Base-by-base conservation (phyloP, 2,888 invertebrate genomes). In the Xanthorhoe spadicearia region DNA sequence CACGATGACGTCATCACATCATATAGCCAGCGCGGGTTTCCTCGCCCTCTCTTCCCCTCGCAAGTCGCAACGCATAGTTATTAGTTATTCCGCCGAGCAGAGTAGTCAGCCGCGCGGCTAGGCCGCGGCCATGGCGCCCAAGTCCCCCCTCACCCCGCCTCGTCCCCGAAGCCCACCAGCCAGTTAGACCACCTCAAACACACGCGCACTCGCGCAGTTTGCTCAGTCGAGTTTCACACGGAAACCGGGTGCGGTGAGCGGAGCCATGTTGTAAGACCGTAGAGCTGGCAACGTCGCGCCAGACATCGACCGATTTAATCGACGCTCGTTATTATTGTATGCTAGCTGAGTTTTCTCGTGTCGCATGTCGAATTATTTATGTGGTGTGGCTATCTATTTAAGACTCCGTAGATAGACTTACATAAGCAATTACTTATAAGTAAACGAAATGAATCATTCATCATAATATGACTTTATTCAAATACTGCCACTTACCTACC, bases 241-340 rank as follows among this genome's bases (percentile, higher is more conserved):
- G 92, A 93, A 93, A 92, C 90, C 82, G 89, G 89, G 89, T 89
- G 89, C 89, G 84, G 86, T 84, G 87, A 88, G 85, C 85, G 88
- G 90, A 87, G 92, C 92, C 92, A 91, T 91, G 91, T 91, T 90
- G 91, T 90, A 89, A 90, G 87, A 85, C 73, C 60, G 86, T 88
- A 89, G 87, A 88, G 83, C 84, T 89, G 92, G 92, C 92, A 93
- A 93, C 92, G 92, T 87, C 92, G 92, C 92, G 86, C 84, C 90
- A 91, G 90, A 91, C 92, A 90, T 90, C 91, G 90, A 92, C 90
- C 92, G 89, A 90, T 89, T 89, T 90, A 89, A 89, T 89, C 89
- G 72, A 81, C 81, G 83, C 81, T 81, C 68, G 63, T 72, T 69
- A 60, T 64, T 61, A 50, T 56, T 64, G 61, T 67, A 61, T 83